A percentile compares a stretch with the other conserved stretches of the same genome.
Evolutionary conservation across 2,888 invertebrate genomes (phyloP).

Genomic region (Chromoteleia sp.): DNA sequence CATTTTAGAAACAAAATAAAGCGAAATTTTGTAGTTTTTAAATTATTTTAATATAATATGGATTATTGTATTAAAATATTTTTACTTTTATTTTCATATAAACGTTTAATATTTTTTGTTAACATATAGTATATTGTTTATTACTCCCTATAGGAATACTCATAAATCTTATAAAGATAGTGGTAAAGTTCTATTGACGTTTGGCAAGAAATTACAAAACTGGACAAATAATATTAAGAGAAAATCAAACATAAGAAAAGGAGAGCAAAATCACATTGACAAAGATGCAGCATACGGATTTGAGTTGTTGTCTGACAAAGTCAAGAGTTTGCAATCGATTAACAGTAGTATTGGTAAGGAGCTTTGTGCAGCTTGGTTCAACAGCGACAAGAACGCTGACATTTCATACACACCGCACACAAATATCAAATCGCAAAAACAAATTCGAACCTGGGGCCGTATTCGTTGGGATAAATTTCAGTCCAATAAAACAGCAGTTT

Average conservation of each 20-base stretch:
- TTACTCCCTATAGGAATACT: slow-evolving; percentile 34
- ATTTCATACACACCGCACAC: slow-evolving; percentile 74
- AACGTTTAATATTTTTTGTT: not conserved
- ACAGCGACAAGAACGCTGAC: slow-evolving; percentile 64
- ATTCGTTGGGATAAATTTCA: slow-evolving; percentile 90
- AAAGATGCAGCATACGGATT: slow-evolving; percentile 79
- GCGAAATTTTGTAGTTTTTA: too few species aligned
- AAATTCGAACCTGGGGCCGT: slow-evolving; percentile 88
- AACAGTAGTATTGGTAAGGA: slow-evolving; percentile 75
- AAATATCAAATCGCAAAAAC: slow-evolving; percentile 80
- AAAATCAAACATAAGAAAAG: slow-evolving; percentile 69
- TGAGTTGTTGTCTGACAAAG: slow-evolving; percentile 77
- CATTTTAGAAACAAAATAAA: too few species aligned
- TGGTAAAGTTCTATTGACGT: slow-evolving; percentile 74
- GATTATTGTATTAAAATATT: too few species aligned
- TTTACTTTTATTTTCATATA: too few species aligned
- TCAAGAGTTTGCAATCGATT: slow-evolving; percentile 68
- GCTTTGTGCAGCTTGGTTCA: slow-evolving; percentile 75
- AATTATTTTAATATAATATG: too few species aligned
- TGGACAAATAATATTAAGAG: slow-evolving; percentile 74
- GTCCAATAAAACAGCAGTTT: slow-evolving; percentile 86
- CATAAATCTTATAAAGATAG: slow-evolving; percentile 60
- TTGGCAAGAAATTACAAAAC: slow-evolving; percentile 72
- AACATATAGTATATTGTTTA: slow-evolving; percentile 4
- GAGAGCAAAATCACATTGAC: slow-evolving; percentile 74